phyloP scores from a whole-genome alignment of 2,797 vertebrate species.

The Crypturellus tataupa region DNA sequence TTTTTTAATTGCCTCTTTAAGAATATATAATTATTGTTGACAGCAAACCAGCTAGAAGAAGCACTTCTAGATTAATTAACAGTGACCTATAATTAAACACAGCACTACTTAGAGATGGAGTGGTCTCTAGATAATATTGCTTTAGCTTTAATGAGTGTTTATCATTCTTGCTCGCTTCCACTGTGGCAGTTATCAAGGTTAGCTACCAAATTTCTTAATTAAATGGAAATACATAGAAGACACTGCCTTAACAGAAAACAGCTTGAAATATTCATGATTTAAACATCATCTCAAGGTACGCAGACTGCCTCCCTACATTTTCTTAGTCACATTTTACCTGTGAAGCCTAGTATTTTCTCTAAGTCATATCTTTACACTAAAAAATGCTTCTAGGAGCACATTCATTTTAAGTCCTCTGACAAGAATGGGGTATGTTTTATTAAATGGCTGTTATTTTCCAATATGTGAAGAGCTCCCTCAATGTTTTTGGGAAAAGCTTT shows the following conservation, averaged over 20 bases:
- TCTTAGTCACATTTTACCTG: not conserved
- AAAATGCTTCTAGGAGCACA: not conserved
- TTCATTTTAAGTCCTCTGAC: not conserved
- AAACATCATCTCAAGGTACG: not conserved
- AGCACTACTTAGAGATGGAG: constrained; percentile 65
- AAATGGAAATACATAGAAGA: constrained; percentile 33
- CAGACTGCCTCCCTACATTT: not conserved
- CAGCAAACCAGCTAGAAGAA: constrained; percentile 60
- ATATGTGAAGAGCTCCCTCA: not conserved
- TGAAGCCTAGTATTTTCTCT: not conserved
- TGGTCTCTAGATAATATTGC: constrained; percentile 58
- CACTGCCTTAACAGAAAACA: constrained; percentile 30
- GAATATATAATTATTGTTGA: constrained; percentile 74
- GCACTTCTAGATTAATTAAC: constrained; percentile 76
- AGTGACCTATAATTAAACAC: constrained; percentile 78
- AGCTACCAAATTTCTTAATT: constrained; percentile 63
- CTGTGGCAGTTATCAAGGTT: constrained; percentile 63
- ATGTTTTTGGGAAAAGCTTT: not conserved
- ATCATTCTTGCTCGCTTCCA: constrained; percentile 65
- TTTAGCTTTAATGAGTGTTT: constrained; percentile 75
- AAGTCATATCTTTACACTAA: not conserved
- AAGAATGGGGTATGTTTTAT: not conserved
- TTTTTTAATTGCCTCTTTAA: constrained; percentile 53
- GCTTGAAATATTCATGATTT: constrained; percentile 24
- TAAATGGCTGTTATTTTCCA: not conserved